These are phyloP conservation scores for Menidia beryllina DNA, from an alignment of 2,113 vertebrate species.

Conservation along the genomic window DNA sequence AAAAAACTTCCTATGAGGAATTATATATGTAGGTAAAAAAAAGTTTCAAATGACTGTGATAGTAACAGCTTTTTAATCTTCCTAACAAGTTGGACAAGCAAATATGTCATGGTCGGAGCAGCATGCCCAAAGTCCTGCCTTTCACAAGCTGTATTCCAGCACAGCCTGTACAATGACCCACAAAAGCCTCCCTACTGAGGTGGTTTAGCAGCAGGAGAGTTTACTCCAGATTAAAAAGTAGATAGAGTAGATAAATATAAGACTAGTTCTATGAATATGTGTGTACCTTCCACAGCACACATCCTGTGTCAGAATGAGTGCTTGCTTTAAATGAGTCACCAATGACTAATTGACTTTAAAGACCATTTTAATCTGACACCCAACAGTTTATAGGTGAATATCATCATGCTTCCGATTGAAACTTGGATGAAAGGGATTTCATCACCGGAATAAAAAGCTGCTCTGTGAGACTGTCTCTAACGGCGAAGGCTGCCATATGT, in stretches of 20 bases:
- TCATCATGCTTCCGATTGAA: too few species aligned
- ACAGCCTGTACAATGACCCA: not conserved
- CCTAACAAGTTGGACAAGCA: not conserved
- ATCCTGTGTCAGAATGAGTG: not conserved
- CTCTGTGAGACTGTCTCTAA: not conserved
- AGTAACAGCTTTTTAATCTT: too few species aligned
- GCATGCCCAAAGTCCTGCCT: not conserved
- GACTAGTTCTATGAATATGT: not conserved
- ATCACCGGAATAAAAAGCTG: not conserved
- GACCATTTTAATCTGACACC: too few species aligned
- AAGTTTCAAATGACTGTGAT: too few species aligned
- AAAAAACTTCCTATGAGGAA: too few species aligned
- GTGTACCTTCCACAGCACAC: not conserved
- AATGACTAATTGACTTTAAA: too few species aligned
- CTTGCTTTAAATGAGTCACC: too few species aligned
- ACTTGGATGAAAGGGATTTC: not conserved
- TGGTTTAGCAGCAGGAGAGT: too few species aligned
- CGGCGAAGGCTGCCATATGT: conserved; percentile 5
- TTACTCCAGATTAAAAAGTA: not conserved
- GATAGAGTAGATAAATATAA: not conserved
- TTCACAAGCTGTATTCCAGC: not conserved
- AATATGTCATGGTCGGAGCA: not conserved
- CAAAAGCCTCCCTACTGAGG: not conserved
- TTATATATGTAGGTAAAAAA: too few species aligned
- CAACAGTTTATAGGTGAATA: too few species aligned